Evolutionary conservation across 1,140 invertebrate genomes (phyloP).

Genomic region (Drosophila pseudoananassae): DNA sequence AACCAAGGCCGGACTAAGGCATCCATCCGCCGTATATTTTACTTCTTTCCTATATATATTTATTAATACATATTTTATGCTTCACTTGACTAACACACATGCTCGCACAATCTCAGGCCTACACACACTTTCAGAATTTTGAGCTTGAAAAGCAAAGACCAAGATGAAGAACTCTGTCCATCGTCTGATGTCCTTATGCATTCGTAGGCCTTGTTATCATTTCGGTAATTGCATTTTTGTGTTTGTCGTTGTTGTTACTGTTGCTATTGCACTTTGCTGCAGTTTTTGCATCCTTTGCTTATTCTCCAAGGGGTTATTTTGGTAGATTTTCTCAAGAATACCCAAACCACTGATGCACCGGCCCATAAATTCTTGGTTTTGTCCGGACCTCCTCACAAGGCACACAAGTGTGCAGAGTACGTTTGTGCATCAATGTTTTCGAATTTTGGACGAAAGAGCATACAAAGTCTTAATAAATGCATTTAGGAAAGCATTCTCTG

Average conservation of each 20-base stretch:
- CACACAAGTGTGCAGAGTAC: constrained; percentile 26
- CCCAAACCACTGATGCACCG: constrained; percentile 52
- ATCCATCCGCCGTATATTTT: constrained; percentile 13
- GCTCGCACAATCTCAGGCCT: not conserved
- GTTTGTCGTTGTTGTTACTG: constrained; percentile 70
- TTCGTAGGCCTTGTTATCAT: constrained; percentile 78
- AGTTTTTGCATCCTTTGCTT: constrained; percentile 56
- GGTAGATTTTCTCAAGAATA: constrained; percentile 78
- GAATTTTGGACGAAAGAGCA: constrained; percentile 47
- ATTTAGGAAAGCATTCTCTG: constrained; percentile 32
- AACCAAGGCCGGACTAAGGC: not conserved
- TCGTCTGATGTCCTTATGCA: constrained; percentile 61
- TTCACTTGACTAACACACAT: constrained; percentile 55
- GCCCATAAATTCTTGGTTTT: constrained; percentile 65
- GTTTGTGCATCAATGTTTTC: constrained; percentile 45
- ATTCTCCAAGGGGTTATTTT: constrained; percentile 71
- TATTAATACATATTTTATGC: constrained; percentile 79
- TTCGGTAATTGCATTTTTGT: constrained; percentile 81
- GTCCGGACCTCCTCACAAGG: constrained; percentile 4
- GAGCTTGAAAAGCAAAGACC: constrained; percentile 62
- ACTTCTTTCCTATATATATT: constrained; percentile 22
- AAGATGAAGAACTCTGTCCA: constrained; percentile 62
- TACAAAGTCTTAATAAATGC: constrained; percentile 67
- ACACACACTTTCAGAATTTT: constrained; percentile 48
- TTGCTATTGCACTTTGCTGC: constrained; percentile 57